phyloP scores from a whole-genome alignment of 2,888 invertebrate genomes.

The Spodoptera littoralis region DNA sequence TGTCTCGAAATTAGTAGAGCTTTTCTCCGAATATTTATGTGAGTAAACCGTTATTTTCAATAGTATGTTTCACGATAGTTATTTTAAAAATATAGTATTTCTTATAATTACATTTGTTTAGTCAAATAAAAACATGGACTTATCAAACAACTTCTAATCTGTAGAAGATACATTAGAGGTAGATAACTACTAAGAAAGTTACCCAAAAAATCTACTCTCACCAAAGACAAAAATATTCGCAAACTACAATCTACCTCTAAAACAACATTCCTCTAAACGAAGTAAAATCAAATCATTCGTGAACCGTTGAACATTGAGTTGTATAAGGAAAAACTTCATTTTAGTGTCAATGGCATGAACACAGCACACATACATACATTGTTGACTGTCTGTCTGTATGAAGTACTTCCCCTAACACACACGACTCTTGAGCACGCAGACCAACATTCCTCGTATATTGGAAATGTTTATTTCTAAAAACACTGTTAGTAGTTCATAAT shows the following conservation, averaged over 20 bases:
- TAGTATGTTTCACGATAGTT: no score
- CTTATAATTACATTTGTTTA: no score
- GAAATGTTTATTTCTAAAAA: no score
- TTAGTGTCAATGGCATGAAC: slow-evolving; percentile 31
- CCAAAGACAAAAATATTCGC: no score
- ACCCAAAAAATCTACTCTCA: no score
- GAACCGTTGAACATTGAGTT: neutral
- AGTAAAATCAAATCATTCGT: neutral
- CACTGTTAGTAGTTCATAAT: no score
- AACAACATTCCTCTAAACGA: neutral
- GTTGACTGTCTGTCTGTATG: slow-evolving; percentile 34
- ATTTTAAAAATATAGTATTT: no score
- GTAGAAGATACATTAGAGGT: neutral
- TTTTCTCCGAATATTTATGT: no score
- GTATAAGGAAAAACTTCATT: slow-evolving; percentile 37
- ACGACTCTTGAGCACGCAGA: slow-evolving; percentile 5
- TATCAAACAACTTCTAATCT: no score
- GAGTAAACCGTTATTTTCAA: no score
- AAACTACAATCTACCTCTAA: neutral
- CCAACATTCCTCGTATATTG: slow-evolving; percentile 9
- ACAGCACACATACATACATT: neutral
- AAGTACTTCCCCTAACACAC: slow-evolving; percentile 29
- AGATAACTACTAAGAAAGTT: neutral
- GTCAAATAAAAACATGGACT: no score
- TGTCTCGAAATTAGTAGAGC: no score